These are phyloP conservation scores for Notarius quadriscutis DNA, from an alignment of 2,113 vertebrate species.

Conservation along the genomic window DNA sequence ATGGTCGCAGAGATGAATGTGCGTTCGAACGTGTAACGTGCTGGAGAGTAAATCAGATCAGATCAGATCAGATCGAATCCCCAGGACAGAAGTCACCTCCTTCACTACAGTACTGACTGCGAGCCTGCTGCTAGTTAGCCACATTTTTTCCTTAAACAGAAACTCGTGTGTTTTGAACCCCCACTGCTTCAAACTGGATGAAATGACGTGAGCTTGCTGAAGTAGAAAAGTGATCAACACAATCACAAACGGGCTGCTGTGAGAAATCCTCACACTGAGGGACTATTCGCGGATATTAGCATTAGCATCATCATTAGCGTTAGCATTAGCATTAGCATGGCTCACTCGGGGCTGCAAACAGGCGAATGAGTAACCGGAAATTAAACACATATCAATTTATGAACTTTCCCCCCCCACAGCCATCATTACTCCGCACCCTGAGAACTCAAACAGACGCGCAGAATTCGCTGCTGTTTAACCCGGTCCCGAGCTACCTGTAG, in stretches of 20 bases:
- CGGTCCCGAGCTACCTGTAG: constrained; percentile 39
- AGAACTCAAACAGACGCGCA: not conserved
- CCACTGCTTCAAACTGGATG: not conserved
- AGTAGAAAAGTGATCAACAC: not conserved
- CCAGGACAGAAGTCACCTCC: not conserved
- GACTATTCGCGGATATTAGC: not conserved
- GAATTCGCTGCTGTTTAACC: not conserved
- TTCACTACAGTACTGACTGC: not conserved
- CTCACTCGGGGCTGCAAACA: not conserved
- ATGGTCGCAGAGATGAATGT: not conserved
- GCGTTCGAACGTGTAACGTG: not conserved
- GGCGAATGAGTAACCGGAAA: not conserved
- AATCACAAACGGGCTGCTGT: not conserved
- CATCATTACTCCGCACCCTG: not conserved
- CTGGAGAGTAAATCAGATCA: not conserved
- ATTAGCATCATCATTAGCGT: not conserved
- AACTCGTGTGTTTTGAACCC: not conserved
- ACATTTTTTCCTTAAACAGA: not conserved
- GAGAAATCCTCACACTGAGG: too few relatives aligned
- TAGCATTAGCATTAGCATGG: not conserved
- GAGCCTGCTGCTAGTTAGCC: not conserved
- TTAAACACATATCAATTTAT: not conserved
- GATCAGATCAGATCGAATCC: not conserved
- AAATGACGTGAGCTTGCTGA: not conserved
- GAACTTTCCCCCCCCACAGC: not conserved